Base-by-base conservation (phyloP, 2,797 vertebrate genomes). In the Threskiornis aethiopicus region DNA sequence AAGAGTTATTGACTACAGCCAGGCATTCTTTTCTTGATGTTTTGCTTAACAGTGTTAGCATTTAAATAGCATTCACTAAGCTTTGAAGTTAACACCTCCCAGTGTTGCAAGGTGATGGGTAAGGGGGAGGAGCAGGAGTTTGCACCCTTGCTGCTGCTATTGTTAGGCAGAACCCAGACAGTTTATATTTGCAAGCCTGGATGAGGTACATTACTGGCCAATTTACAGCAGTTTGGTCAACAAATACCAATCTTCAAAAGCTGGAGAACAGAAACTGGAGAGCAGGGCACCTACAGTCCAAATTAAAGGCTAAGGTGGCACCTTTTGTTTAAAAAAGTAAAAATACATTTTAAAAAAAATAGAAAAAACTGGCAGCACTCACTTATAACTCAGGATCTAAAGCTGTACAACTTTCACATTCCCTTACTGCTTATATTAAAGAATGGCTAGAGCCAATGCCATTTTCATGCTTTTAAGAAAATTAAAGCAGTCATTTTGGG, bases 21-120 rank as follows among this genome's bases (percentile, higher is more conserved):
- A 72, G 55, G 29, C 64, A 96, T 91, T 96, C 87, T 37, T 92
- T 39, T 88, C 78, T 59, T 28, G 93, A 95, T 70, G 76, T 61
- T 93, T 76, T 77, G 41, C 96, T 89, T 54, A 93, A 83, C 26
- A 47, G 86, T 3, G 44, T 98, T 97, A 97, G 92, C 96, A 98
- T 97, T 84, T 95, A 92, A 98, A 96, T 90, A 65, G 91, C 18
- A 72, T 77, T 92, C 76, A 49, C 28, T 5, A 28, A 85, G 75
- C 87, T 97, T 97, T 97, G 92, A 97, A 97, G 97, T 96, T 90
- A 96, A 94, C 96, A 97, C 93, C 86, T 97, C 87, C 41, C 41
- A 31, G 75, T 13, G 37, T 31, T 58, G 42, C 81, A 89, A 89
- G 90, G 78, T 75, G 95, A 39, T 72, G 96, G 75, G 84, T 73